Percentiles rank a stretch among this genome's conserved stretches.
phyloP scores from a whole-genome alignment of 1,140 invertebrate genomes.

The Hypothenemus hampei region DNA sequence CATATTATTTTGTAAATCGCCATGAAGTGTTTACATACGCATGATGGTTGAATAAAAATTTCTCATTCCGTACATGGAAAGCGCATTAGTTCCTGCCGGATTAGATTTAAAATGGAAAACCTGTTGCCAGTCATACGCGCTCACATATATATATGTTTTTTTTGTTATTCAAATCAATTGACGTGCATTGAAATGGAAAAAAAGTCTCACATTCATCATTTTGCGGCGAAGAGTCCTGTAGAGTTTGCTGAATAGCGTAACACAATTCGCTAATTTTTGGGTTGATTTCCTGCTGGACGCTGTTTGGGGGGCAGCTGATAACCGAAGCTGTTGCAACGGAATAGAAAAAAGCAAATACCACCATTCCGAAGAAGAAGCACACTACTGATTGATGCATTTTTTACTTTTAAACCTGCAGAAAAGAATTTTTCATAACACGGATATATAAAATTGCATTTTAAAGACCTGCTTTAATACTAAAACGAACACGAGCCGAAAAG shows the following conservation, averaged over 20 bases:
- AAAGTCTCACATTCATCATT: slow-evolving; percentile 26
- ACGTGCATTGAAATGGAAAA: too few relatives aligned
- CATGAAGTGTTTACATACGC: too few relatives aligned
- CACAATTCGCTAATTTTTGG: slow-evolving; percentile 39
- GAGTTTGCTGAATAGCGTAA: slow-evolving; percentile 32
- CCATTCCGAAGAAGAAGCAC: slow-evolving; percentile 11
- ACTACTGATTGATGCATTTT: slow-evolving; percentile 16
- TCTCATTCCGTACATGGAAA: too few relatives aligned
- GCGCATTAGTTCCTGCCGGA: too few relatives aligned
- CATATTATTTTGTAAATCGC: too few relatives aligned
- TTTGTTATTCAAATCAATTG: too few relatives aligned
- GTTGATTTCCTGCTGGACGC: slow-evolving; percentile 30
- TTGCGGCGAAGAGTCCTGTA: slow-evolving; percentile 30
- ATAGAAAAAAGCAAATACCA: slow-evolving; percentile 14
- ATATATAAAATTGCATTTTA: background rate
- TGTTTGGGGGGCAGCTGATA: slow-evolving; percentile 37
- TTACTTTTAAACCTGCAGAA: slow-evolving; percentile 1
- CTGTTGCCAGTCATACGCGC: too few relatives aligned
- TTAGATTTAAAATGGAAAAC: too few relatives aligned
- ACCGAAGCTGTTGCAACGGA: slow-evolving; percentile 32
- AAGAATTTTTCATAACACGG: background rate
- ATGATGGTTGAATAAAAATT: too few relatives aligned
- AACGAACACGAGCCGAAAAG: background rate
- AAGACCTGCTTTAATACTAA: background rate
- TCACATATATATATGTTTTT: too few relatives aligned